These are phyloP conservation scores for Napeogenes inachia DNA, from an alignment of 2,888 invertebrate genomes.

Conservation along the genomic window DNA sequence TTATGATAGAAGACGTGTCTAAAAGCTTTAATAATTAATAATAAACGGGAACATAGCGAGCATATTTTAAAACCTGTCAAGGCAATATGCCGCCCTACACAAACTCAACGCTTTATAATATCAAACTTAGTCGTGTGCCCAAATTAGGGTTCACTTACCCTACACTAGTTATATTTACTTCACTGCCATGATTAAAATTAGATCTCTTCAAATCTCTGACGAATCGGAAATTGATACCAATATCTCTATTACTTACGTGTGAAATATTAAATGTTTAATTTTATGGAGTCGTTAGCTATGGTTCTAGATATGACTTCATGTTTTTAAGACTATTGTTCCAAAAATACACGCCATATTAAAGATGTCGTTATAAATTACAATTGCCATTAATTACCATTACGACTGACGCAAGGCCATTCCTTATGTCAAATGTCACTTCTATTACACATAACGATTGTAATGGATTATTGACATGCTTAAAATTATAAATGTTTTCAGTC, in stretches of 20 bases:
- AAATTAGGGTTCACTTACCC: slow-evolving; percentile 62
- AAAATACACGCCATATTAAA: slow-evolving; percentile 10
- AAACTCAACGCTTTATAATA: slow-evolving; percentile 47
- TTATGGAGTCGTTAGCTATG: too few relatives aligned
- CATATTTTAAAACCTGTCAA: slow-evolving; percentile 73
- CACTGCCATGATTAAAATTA: too few relatives aligned
- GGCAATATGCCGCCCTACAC: slow-evolving; percentile 60
- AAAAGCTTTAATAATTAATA: slow-evolving; percentile 35
- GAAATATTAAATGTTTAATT: too few relatives aligned
- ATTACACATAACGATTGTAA: slow-evolving; percentile 37
- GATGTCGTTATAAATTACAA: slow-evolving; percentile 32
- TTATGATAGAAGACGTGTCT: not conserved
- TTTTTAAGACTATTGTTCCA: slow-evolving; percentile 8
- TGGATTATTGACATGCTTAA: slow-evolving; percentile 38
- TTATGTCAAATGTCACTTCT: slow-evolving; percentile 38
- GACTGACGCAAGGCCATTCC: slow-evolving; percentile 30
- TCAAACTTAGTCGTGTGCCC: slow-evolving; percentile 56
- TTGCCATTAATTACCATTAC: slow-evolving; percentile 27
- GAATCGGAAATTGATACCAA: slow-evolving; percentile 32
- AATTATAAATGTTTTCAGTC: slow-evolving; percentile 40
- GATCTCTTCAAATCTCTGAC: slow-evolving; percentile 15
- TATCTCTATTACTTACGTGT: too few relatives aligned
- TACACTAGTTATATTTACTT: slow-evolving; percentile 4
- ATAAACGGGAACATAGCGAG: slow-evolving; percentile 47
- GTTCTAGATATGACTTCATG: too few relatives aligned